A percentile compares a stretch with the other conserved stretches of the same genome.
Conservation (phyloP, 2,888 invertebrate species). For the Dicycla oo region DNA sequence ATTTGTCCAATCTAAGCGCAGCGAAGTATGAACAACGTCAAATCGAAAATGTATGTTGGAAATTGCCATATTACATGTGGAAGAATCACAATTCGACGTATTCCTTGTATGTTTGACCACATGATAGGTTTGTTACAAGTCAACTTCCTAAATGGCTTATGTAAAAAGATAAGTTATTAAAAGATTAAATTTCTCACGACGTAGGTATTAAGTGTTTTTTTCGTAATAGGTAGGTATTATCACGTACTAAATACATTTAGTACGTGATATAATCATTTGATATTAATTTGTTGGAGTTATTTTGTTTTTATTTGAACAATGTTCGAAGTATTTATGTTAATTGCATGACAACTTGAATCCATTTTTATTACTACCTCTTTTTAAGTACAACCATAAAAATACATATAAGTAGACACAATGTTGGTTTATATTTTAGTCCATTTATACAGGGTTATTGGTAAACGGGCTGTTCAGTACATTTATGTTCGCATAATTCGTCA, state of each 20-base stretch:
- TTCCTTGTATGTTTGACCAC: not conserved
- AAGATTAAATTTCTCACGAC: too few relatives aligned
- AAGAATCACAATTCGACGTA: not conserved
- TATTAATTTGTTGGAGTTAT: conserved; percentile 4
- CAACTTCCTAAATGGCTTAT: not conserved
- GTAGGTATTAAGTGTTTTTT: not conserved
- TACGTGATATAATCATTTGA: conserved; percentile 25
- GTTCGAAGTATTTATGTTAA: not conserved
- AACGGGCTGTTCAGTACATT: too few relatives aligned
- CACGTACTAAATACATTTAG: conserved; percentile 1
- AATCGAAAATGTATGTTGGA: not conserved
- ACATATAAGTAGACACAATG: not conserved
- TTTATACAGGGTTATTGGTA: too few relatives aligned
- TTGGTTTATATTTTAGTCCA: conserved; percentile 1
- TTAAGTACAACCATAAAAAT: conserved; percentile 21
- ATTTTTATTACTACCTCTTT: conserved; percentile 42
- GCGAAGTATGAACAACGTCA: not conserved
- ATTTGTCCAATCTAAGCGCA: not conserved
- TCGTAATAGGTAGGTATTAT: conserved; percentile 7
- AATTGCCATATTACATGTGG: not conserved
- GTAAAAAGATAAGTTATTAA: too few relatives aligned
- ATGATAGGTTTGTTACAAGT: not conserved
- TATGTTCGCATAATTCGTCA: too few relatives aligned
- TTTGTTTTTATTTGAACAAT: not conserved
- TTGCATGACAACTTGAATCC: conserved; percentile 11